Conservation (phyloP, 1,140 invertebrate species). For the Zaprionus capensis region DNA sequence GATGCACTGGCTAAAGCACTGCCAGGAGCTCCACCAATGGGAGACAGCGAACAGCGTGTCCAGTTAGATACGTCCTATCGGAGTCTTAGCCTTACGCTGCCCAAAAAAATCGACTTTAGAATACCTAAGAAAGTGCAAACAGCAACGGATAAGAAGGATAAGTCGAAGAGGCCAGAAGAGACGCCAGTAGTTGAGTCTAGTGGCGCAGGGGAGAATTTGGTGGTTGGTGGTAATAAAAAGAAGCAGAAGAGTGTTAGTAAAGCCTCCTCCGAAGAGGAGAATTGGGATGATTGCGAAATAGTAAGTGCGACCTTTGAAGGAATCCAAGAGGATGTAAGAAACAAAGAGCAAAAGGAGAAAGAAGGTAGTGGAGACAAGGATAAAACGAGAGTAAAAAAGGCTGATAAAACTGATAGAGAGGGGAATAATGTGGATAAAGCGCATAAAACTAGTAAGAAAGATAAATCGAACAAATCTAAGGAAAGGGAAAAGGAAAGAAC, state of each 20-base stretch:
- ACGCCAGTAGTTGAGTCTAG: neutral
- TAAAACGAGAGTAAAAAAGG: constrained; percentile 4
- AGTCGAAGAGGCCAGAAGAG: neutral
- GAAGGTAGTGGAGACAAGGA: neutral
- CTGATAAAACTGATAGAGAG: constrained; percentile 7
- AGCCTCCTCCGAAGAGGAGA: neutral
- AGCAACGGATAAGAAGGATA: neutral
- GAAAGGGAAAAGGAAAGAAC: neutral
- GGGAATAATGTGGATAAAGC: neutral
- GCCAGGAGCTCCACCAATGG: neutral
- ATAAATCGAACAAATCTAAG: neutral
- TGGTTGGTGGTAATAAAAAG: neutral
- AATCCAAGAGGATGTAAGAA: neutral
- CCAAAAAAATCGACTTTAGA: constrained; percentile 53
- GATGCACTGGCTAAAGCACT: neutral
- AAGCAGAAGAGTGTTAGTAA: too few species aligned
- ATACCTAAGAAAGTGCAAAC: constrained; percentile 54
- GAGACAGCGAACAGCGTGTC: neutral
- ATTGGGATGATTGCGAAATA: neutral
- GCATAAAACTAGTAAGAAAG: neutral
- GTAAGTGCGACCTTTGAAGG: neutral
- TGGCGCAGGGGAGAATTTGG: neutral
- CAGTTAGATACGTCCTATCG: constrained; percentile 65
- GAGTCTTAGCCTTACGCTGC: neutral
- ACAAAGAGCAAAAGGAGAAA: neutral